Percentiles rank a stretch among this genome's conserved stretches.
These are phyloP conservation scores for Drosophila obscura DNA, from an alignment of 1,140 invertebrate genomes.

Conservation along the genomic window DNA sequence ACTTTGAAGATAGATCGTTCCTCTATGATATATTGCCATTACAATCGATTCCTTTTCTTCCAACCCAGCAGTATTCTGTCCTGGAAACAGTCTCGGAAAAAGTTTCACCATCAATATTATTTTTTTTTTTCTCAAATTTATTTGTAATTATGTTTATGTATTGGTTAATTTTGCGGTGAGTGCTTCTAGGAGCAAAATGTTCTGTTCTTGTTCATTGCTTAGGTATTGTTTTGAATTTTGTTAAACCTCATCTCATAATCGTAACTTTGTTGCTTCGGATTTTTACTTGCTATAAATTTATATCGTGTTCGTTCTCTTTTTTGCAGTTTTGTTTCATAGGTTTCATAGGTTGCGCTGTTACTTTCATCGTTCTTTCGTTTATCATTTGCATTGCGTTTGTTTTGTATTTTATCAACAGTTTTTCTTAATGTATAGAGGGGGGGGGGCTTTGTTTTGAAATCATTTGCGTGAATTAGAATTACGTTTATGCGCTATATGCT, in stretches of 20 bases:
- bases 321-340: slow-evolving; percentile 9
- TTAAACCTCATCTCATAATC: slow-evolving; percentile 43
- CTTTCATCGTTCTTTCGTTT: slow-evolving; percentile 17
- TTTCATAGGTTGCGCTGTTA: slow-evolving; percentile 28
- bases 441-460: slow-evolving; percentile 60
- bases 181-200: slow-evolving; percentile 83
- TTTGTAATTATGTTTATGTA: slow-evolving; percentile 83
- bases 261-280: slow-evolving; percentile 46
- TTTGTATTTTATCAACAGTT: slow-evolving; percentile 75
- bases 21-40: background rate
- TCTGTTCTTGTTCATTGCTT: slow-evolving; percentile 42
- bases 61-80: too few relatives aligned
- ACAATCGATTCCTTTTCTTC: too few relatives aligned
- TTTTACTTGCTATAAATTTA: slow-evolving; percentile 51
- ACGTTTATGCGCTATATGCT: slow-evolving; percentile 67
- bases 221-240: slow-evolving; percentile 59
- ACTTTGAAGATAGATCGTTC: too few relatives aligned
- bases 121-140: slow-evolving; percentile 62
- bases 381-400: slow-evolving; percentile 51
- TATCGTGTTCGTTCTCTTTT: slow-evolving; percentile 17
- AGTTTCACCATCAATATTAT: background rate
- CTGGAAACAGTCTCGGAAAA: background rate
- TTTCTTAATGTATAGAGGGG: slow-evolving; percentile 35
- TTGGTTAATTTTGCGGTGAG: slow-evolving; percentile 83
- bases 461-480: slow-evolving; percentile 69